Evolutionary conservation across 2,797 vertebrate species (phyloP), one percentile per base, ranked within the genome.

Genomic region (Martes flavigula): DNA sequence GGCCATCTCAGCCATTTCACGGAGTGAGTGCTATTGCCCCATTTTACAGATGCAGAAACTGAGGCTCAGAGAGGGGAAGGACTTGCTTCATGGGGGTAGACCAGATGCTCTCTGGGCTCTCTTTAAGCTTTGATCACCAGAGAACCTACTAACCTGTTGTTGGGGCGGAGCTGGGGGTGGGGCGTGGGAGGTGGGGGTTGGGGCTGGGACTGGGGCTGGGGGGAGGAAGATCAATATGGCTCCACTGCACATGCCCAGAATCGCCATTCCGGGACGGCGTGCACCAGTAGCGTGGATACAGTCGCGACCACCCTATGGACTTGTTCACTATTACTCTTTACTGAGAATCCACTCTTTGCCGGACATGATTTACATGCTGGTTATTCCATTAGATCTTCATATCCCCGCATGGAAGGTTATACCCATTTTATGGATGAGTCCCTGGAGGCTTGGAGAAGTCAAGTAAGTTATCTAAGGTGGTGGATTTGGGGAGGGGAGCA

Each of bases 251-350:
- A 10, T 23, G 21, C 60, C 32, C 4, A 10, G 12, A 8, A 17
- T 46, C 38, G 1, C 23, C 0, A 1, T 40, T 64, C 38, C 8
- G 60, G 30, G 60, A 17, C 43, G 23, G 40, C 81, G 25, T 0
- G 0, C 35, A 14, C 15, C 1, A 11, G 0, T 51, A 1, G 54
- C 21, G 60, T n/a, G 9, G 6, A 7, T 3, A 35, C 14, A 27
- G 2, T 4, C 14, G 12, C 3, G 7, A 9, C 0, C 62, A 6
- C n/a, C 17, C 1, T 11, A 21, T 15, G 40, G 48, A 14, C 2
- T 77, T 30, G 38, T 21, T 75, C 81, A 3, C 38, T 2, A 14
- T n/a, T 4, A 7, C 11, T 78, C 0, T 51, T 85, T 25, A 30
- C 70, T 4, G 6, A 62, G 32, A 30, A 27, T 56, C 60, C 9